Evolutionary conservation across 1,140 invertebrate species (phyloP).

Genomic region (Oncopodura yosiiana): DNA sequence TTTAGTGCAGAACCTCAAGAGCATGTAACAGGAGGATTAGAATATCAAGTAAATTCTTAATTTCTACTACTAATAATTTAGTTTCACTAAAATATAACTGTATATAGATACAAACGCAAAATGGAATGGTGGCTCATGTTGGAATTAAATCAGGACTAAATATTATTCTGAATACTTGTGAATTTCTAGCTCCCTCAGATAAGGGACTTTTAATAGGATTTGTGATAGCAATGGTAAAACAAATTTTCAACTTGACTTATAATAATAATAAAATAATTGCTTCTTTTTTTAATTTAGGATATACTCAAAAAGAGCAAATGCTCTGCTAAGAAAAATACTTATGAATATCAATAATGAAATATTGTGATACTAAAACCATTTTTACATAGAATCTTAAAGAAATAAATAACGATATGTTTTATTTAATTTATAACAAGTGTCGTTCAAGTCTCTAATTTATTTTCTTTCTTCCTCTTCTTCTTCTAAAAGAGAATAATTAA

Average conservation of each 20-base stretch:
- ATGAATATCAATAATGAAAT: too few species aligned
- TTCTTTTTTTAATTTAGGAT: too few species aligned
- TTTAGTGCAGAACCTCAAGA: conserved; percentile 16
- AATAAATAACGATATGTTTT: too few species aligned
- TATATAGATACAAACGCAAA: conserved; percentile 1
- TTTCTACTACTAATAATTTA: too few species aligned
- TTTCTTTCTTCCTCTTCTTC: conserved; percentile 10
- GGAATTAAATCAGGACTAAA: conserved; percentile 18
- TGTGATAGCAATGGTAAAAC: conserved; percentile 18
- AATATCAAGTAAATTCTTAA: conserved; percentile 22
- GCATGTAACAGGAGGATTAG: conserved; percentile 15
- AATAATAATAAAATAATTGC: not conserved
- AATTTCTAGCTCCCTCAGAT: not conserved
- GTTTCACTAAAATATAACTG: not conserved
- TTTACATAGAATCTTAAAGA: too few species aligned
- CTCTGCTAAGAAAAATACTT: too few species aligned
- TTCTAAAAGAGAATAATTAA: too few species aligned
- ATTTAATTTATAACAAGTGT: not conserved
- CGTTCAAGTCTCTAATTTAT: not conserved
- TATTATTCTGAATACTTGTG: conserved; percentile 4
- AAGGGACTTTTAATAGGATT: conserved; percentile 16
- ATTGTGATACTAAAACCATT: too few species aligned
- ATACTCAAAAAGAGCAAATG: too few species aligned
- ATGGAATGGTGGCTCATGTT: conserved; percentile 9
- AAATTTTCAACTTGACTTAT: not conserved